Base-by-base conservation (phyloP, 1,140 invertebrate species). In the Eulimnadia texana region DNA sequence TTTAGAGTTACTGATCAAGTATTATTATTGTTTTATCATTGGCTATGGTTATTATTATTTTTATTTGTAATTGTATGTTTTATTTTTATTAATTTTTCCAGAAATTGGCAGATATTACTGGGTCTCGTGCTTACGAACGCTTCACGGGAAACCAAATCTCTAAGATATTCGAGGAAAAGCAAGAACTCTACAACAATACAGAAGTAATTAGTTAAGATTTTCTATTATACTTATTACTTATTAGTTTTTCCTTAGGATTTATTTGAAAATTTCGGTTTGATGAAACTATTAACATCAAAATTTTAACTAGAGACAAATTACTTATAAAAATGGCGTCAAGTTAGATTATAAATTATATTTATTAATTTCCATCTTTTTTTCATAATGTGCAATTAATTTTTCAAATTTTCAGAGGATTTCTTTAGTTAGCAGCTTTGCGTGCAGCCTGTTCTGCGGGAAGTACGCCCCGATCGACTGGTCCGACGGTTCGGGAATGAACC, bases 401-500 rank as follows among this genome's bases (percentile, higher is more conserved):
- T 63, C 28, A 62, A 67, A 58, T 67, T 77, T 78, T 67, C 72
- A 89, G 80, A 79, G 90, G 70, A 93, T 98, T 66, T 95, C 92
- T 0, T 74, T 98, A 11, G 80, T 98, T 1, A 97, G 93, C 69
- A 96, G 88, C 67, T 98, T 97, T 74, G 80, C 84, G 0, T 88
- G 87, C 57, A 90, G 88, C 0, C 70, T 98, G 20, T 88, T 98
- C 67, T 70, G 93, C n/a, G 93, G 93, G 1, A 76, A 83, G 67
- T 88, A 93, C 68, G 92, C 91, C 0, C 83, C 88, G 0, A 93
- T 98, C 54, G 95, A 98, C 72, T 80, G 80, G 64, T 83, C 90
- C 0, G 94, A 98, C 76, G 93, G 84, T 0, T 96, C 93, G 2
- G 95, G 94, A 27, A 98, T 96, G 93, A 98, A 98, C 75, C 76